Evolutionary conservation across 2,113 vertebrate genomes (phyloP), one percentile per base, ranked within the genome.

Genomic region (Orthonyx spaldingii): DNA sequence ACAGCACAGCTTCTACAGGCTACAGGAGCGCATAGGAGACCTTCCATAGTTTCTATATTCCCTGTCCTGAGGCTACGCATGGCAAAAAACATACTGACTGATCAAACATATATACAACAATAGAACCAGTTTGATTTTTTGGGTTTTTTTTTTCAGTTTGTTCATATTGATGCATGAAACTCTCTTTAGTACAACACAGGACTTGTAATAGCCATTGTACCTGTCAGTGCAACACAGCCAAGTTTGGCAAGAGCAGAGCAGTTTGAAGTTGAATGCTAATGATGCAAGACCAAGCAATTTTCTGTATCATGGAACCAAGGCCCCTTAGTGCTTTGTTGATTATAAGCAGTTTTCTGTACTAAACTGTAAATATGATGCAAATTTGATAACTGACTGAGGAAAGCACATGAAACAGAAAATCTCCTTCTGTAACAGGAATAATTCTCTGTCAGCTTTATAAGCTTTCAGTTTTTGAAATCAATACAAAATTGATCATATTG

Each of bases 21-120:
- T 20, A 11, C 30, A 2, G 2, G 9, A n/a, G 3, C 13, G 8
- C 32, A 26, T 5, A 33, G 0, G 1, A 64, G 52, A 64, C 30
- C 21, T 76, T 46, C 37, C 63, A 1, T 1, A 63, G 13, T 32
- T 27, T 75, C 66, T 47, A 15, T 30, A 35, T 28, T 74, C 44
- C 42, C 32, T 55, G 10, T 18, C 41, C 68, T 56, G 56, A 61
- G 27, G 44, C 27, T 52, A n/a, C 8, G 18, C 8, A 7, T 3
- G 17, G 60, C 32, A 61, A 77, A 68, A 84, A 65, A 50, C 9
- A 28, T 0, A 3, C 13, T 18, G 37, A 32, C 37, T 37, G 37
- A 81, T 26, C 3, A 4, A 88, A 76, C 35, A 33, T 5, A 16
- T 17, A 55, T 20, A 39, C 13, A 86, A 35, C 74, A 91, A 22